Evolutionary conservation across 2,888 invertebrate genomes (phyloP).

Genomic region (Patella pellucida): DNA sequence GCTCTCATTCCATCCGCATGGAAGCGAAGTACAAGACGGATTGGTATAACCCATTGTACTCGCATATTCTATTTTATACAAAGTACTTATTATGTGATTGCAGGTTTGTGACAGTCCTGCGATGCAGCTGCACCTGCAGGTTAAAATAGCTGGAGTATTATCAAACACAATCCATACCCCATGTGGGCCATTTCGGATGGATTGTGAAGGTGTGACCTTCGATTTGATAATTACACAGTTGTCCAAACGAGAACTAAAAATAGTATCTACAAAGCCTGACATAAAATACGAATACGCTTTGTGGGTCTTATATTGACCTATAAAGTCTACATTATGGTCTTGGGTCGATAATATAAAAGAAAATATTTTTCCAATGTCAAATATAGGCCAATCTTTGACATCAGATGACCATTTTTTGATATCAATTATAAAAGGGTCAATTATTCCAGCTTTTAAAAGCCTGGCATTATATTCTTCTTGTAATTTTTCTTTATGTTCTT

Average conservation of each 20-base stretch:
- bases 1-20: too few relatives aligned
- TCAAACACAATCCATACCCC: conserved; percentile 13
- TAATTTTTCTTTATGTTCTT: too few relatives aligned
- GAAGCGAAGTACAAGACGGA: too few relatives aligned
- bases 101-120: too few relatives aligned
- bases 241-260: conserved; percentile 3
- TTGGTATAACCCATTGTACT: too few relatives aligned
- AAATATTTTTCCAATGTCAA: conserved; percentile 25
- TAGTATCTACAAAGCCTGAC: conserved; percentile 19
- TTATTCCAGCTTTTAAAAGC: too few relatives aligned
- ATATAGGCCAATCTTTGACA: conserved; percentile 19
- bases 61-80: too few relatives aligned
- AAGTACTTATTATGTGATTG: too few relatives aligned
- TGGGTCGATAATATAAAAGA: conserved; percentile 13
- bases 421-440: too few relatives aligned
- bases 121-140: conserved; percentile 25
- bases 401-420: conserved; percentile 13
- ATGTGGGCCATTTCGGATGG: conserved; percentile 21
- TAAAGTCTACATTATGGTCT: conserved; percentile 17
- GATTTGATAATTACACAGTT: conserved; percentile 5
- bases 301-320: conserved; percentile 24
- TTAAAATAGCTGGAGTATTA: conserved; percentile 12
- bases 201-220: conserved; percentile 23
- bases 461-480: too few relatives aligned
- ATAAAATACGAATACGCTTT: conserved; percentile 23